Evolutionary conservation across 2,797 vertebrate species (phyloP), one percentile per base, ranked within the genome.

Genomic region (Chaetophractus vellerosus): DNA sequence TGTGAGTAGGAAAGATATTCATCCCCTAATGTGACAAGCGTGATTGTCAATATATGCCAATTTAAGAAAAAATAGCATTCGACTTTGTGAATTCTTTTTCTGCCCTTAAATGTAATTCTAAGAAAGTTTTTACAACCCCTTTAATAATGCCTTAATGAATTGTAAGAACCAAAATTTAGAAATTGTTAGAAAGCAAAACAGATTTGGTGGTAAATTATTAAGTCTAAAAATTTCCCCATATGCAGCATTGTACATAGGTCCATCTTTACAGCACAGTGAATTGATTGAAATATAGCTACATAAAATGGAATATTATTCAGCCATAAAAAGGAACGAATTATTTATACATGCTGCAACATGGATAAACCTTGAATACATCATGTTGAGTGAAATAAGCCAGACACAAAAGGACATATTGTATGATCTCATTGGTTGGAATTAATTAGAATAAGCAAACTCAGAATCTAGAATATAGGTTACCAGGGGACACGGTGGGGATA

Each of bases 151-250:
- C 5, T 82, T 85, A 24, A 85, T 64, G 11, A 57, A 64, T 69
- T 80, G 26, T 55, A 57, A 71, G 88, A 36, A 36, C 52, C 12
- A 94, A 90, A 95, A 81, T 84, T 57, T 90, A 75, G 24, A 71
- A 41, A 74, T 48, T 38, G 15, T 36, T 89, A 52, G 45, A 55
- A 4, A 85, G 69, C 15, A 75, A 81, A 48, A 63, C 6, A 88
- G 18, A 52, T 66, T 79, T 71, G 55, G 12, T 78, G 66, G 9
- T 48, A 48, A 24, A 50, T 76, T 31, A 79, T 69, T 71, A 57
- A 66, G 10, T 76, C 19, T n/a, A 23, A 41, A 16, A 7, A 9
- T 78, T 64, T 41, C 64, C 8, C 6, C 16, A 5, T 61, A 5
- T 41, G 3, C 3, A n/a, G 21, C 9, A 3, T 12, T 3, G 24